These are phyloP conservation scores for Prenolepis imparis DNA, from an alignment of 2,888 invertebrate genomes.

Conservation along the genomic window DNA sequence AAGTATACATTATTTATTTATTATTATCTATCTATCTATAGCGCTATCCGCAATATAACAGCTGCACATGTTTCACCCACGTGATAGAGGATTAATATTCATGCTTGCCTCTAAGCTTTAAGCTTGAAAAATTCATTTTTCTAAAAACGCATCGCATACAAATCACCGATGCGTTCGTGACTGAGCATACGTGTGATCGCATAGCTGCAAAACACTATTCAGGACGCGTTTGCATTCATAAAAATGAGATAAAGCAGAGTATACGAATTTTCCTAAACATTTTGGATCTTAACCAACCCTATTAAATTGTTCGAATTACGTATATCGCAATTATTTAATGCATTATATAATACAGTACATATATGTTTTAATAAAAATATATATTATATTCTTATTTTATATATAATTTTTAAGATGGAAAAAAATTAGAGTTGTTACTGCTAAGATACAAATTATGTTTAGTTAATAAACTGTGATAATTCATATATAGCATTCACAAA, in stretches of 20 bases:
- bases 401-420: neutral
- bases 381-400: neutral
- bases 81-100: constrained; percentile 19
- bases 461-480: neutral
- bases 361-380: neutral
- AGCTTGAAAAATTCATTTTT: constrained; percentile 21
- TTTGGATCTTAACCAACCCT: neutral
- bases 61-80: neutral
- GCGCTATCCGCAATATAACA: neutral
- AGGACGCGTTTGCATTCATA: constrained; percentile 24
- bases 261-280: constrained; percentile 8
- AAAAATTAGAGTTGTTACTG: neutral
- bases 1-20: neutral
- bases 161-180: constrained; percentile 40
- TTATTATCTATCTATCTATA: no score
- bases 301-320: constrained; percentile 8
- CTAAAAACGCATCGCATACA: constrained; percentile 27
- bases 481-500: neutral
- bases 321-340: neutral
- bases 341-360: neutral
- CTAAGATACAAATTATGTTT: neutral
- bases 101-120: neutral
- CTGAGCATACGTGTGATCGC: constrained; percentile 21
- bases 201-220: constrained; percentile 4
- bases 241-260: neutral